Evolutionary conservation across 1,140 invertebrate species (phyloP).

Genomic region (Drosophila parabipectinata): DNA sequence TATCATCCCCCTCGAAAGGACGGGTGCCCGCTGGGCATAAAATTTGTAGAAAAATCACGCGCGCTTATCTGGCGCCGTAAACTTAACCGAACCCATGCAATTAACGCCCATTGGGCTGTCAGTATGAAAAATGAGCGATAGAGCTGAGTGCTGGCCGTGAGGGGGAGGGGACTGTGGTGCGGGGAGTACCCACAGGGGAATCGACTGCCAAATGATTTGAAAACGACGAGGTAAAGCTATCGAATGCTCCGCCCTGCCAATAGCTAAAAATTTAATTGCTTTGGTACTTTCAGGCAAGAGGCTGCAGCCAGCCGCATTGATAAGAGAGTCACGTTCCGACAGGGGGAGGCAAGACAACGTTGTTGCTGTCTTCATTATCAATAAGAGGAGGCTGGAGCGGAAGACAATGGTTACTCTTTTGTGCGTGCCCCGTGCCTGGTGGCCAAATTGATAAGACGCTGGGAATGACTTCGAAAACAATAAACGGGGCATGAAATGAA

Average conservation of each 20-base stretch:
- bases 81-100: slow-evolving; percentile 72
- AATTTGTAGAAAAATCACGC: slow-evolving; percentile 81
- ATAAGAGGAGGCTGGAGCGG: slow-evolving; percentile 56
- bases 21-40: slow-evolving; percentile 57
- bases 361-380: slow-evolving; percentile 80
- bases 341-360: slow-evolving; percentile 57
- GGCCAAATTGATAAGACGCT: slow-evolving; percentile 81
- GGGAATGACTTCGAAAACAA: slow-evolving; percentile 79
- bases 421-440: slow-evolving; percentile 66
- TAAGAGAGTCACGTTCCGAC: slow-evolving; percentile 76
- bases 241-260: slow-evolving; percentile 47
- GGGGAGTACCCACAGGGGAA: slow-evolving; percentile 9
- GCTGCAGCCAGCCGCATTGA: slow-evolving; percentile 68
- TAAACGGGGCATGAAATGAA: slow-evolving; percentile 78
- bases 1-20: slow-evolving; percentile 23
- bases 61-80: slow-evolving; percentile 68
- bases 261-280: slow-evolving; percentile 81
- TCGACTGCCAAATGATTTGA: slow-evolving; percentile 78
- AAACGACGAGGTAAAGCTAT: slow-evolving; percentile 69
- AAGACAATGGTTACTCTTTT: slow-evolving; percentile 78
- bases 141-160: not conserved
- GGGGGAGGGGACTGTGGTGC: not conserved
- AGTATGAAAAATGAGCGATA: slow-evolving; percentile 70
- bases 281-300: slow-evolving; percentile 40
- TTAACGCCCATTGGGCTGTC: slow-evolving; percentile 81